Evolutionary conservation across 2,113 vertebrate genomes (phyloP).

Genomic region (Crotalus viridis): DNA sequence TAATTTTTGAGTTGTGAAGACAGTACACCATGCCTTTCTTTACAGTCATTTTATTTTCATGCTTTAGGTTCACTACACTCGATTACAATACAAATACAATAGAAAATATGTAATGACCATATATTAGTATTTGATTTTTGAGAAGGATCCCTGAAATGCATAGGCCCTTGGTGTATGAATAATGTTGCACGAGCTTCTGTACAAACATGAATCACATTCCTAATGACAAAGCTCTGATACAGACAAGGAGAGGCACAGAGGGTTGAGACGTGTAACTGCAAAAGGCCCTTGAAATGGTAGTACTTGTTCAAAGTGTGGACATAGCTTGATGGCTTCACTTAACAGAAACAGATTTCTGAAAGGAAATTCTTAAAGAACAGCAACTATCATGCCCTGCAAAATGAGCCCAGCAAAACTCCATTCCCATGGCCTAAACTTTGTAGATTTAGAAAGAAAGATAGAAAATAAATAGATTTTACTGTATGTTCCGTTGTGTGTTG

Average conservation of each 20-base stretch:
- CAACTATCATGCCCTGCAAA: background rate
- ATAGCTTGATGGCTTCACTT: background rate
- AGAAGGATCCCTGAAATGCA: conserved; percentile 66
- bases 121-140: conserved; percentile 59
- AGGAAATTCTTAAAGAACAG: background rate
- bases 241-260: conserved; percentile 44
- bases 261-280: conserved; percentile 33
- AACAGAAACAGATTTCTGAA: background rate
- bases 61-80: conserved; percentile 68
- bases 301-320: background rate
- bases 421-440: background rate
- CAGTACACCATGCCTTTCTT: conserved; percentile 34
- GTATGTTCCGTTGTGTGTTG: background rate
- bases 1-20: conserved; percentile 5
- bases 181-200: conserved; percentile 56
- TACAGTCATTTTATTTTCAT: conserved; percentile 69
- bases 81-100: conserved; percentile 72
- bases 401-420: rapidly evolving
- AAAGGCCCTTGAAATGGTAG: conserved; percentile 44
- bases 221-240: conserved; percentile 47
- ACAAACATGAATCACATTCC: conserved; percentile 49
- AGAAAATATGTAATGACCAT: conserved; percentile 71
- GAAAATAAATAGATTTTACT: background rate
- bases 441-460: background rate
- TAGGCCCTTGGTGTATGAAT: conserved; percentile 64